Conservation (phyloP, 2,797 vertebrate genomes). For the Thamnophis elegans region DNA sequence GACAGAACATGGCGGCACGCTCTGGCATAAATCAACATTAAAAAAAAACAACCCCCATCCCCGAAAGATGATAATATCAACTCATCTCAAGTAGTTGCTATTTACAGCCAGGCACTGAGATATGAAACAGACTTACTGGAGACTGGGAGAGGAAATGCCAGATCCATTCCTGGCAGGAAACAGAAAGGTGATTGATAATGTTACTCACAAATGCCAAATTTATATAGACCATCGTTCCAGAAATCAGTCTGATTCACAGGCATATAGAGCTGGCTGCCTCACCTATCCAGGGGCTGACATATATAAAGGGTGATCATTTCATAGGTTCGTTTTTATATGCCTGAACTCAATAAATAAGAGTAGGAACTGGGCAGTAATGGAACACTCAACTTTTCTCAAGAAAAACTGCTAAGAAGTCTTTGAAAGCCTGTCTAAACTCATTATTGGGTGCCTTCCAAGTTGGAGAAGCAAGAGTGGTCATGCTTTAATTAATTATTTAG, state of each 20-base stretch:
- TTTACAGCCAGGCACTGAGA: conserved; percentile 50
- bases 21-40: conserved; percentile 14
- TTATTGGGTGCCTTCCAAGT: background rate
- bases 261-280: conserved; percentile 1
- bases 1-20: conserved; percentile 6
- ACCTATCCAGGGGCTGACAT: background rate
- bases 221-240: conserved; percentile 20
- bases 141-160: conserved; percentile 26
- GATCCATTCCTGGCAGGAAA: conserved; percentile 28
- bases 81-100: background rate
- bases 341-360: background rate
- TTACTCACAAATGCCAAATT: conserved; percentile 26
- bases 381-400: background rate
- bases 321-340: background rate
- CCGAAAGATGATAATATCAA: conserved; percentile 38
- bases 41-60: background rate
- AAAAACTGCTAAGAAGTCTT: background rate
- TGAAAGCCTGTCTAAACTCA: background rate
- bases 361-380: background rate
- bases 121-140: conserved; percentile 33
- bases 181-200: conserved; percentile 44
- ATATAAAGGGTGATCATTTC: background rate
- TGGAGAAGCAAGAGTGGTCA: background rate
- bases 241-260: background rate
- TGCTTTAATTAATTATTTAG: conserved; percentile 11